A percentile compares a stretch with the other conserved stretches of the same genome.
phyloP scores from a whole-genome alignment of 2,113 vertebrate species.

The Cygnus buccinator region DNA sequence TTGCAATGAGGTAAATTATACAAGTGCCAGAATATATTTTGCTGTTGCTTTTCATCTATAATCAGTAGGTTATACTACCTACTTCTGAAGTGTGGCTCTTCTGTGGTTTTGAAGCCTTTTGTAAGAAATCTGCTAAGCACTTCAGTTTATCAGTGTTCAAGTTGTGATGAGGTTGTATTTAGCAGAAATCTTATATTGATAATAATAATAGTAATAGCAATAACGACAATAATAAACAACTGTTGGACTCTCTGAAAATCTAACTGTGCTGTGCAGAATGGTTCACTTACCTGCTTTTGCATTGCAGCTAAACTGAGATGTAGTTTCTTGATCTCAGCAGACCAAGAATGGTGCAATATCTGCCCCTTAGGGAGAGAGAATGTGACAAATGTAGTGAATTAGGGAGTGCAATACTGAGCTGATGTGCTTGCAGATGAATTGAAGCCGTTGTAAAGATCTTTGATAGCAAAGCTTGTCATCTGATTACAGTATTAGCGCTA shows the following conservation, averaged over 20 bases:
- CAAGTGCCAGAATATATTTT: background rate
- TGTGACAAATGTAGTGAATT: background rate
- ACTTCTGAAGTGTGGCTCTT: background rate
- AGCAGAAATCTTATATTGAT: background rate
- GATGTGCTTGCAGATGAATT: background rate
- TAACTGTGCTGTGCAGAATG: background rate
- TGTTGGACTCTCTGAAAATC: background rate
- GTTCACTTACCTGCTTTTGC: background rate
- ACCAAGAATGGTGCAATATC: background rate
- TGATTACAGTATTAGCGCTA: background rate
- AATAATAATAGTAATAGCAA: background rate
- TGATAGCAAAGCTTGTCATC: background rate
- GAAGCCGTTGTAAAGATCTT: slow-evolving; percentile 6
- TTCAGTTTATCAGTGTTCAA: background rate
- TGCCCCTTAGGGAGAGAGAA: background rate
- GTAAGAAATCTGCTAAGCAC: background rate
- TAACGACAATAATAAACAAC: background rate
- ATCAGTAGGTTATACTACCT: background rate
- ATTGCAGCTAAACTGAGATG: background rate
- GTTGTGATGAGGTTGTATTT: background rate
- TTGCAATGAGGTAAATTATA: background rate
- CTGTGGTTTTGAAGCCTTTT: background rate
- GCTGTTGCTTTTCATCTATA: background rate
- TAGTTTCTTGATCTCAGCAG: background rate
- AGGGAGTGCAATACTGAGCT: background rate